Evolutionary conservation across 2,113 vertebrate species (phyloP).

Genomic region (Manacus vitellinus): DNA sequence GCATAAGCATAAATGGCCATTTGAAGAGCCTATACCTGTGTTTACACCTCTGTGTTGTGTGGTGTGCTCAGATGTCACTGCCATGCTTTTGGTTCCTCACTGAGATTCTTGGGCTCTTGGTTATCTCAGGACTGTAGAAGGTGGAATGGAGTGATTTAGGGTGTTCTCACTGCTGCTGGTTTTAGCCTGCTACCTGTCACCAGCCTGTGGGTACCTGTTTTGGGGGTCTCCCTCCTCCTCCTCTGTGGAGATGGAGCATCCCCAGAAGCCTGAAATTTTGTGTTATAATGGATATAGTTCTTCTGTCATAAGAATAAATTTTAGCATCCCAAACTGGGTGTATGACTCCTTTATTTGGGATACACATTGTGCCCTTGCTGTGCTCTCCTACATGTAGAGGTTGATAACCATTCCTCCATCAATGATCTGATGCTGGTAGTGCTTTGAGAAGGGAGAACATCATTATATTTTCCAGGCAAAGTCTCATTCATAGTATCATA

Average conservation of each 20-base stretch:
- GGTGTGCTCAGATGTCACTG: background rate
- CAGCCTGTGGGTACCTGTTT: background rate
- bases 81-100: background rate
- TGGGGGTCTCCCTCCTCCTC: background rate
- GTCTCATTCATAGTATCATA: background rate
- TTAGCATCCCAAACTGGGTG: background rate
- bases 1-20: background rate
- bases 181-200: background rate
- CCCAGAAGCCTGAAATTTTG: background rate
- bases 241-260: background rate
- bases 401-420: background rate
- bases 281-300: background rate
- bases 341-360: background rate
- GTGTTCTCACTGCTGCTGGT: background rate
- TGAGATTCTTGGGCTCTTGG: background rate
- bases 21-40: background rate
- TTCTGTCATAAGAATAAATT: slow-evolving; percentile 27
- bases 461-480: background rate
- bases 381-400: background rate
- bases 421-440: background rate
- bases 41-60: background rate
- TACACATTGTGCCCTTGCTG: background rate
- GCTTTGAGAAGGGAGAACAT: background rate
- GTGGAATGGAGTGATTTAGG: background rate
- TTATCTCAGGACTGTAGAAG: background rate